These are phyloP conservation scores for Phylloscopus trochiloides DNA, from an alignment of 2,113 vertebrate genomes.

Conservation along the genomic window DNA sequence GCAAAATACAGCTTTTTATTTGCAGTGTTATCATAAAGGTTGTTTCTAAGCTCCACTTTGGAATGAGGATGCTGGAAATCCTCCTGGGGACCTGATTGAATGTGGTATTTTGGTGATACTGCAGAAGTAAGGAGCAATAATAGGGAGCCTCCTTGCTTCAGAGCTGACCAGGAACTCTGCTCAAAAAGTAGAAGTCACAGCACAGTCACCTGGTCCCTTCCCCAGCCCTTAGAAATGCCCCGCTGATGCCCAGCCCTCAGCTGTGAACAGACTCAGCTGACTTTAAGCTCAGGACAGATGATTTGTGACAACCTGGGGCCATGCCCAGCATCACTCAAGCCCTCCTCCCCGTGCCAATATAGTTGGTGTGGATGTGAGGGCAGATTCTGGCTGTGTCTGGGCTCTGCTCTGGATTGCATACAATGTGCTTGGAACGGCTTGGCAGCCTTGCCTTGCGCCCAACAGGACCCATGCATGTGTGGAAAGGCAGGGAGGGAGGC, in stretches of 20 bases:
- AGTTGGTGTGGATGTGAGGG: background rate
- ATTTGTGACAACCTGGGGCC: background rate
- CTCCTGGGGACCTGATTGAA: fast-evolving
- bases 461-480: background rate
- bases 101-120: background rate
- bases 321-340: background rate
- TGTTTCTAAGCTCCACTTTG: background rate
- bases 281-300: background rate
- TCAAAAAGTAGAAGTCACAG: background rate
- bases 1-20: background rate
- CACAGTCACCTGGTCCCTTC: background rate
- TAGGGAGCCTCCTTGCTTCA: background rate
- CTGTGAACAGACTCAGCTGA: background rate
- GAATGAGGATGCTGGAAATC: background rate
- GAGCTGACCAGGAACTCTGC: background rate
- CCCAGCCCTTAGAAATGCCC: background rate
- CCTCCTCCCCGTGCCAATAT: background rate
- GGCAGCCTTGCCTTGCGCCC: background rate
- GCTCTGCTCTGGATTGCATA: background rate
- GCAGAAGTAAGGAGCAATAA: background rate
- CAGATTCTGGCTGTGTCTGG: background rate
- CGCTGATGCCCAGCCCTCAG: background rate
- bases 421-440: fast-evolving
- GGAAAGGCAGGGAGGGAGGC: background rate
- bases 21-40: background rate